Conservation (phyloP, 2,888 invertebrate genomes). For the Diloba caeruleocephala region DNA sequence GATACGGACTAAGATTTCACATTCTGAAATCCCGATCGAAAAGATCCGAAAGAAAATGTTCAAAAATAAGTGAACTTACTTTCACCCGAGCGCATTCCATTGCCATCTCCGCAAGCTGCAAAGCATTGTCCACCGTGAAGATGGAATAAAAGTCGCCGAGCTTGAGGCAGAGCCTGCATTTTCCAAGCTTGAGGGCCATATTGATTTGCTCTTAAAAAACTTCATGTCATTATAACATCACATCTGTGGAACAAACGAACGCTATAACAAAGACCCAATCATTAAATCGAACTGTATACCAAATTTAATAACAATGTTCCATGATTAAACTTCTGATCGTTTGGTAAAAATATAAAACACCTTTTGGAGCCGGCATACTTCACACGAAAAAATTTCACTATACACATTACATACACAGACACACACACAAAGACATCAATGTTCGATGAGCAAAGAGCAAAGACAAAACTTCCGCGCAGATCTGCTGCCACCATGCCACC, state of each 20-base stretch:
- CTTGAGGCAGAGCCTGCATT: constrained; percentile 88
- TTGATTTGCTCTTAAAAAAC: constrained; percentile 80
- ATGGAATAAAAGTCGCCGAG: constrained; percentile 88
- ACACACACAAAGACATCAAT: constrained; percentile 47
- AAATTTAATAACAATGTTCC: background rate
- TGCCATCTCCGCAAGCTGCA: constrained; percentile 86
- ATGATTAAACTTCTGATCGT: background rate
- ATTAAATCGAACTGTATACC: background rate
- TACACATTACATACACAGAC: background rate
- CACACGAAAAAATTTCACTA: constrained; percentile 34
- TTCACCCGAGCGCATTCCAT: constrained; percentile 86
- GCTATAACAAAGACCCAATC: constrained; percentile 2
- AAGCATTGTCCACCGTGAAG: constrained; percentile 83
- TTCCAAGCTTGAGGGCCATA: constrained; percentile 88
- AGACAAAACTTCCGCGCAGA: too few relatives aligned
- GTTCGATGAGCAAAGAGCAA: too few relatives aligned
- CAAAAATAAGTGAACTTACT: constrained; percentile 63
- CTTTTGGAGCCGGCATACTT: constrained; percentile 34
- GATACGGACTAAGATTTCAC: constrained; percentile 20
- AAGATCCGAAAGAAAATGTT: background rate
- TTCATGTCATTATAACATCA: constrained; percentile 76
- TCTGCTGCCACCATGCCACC: too few relatives aligned
- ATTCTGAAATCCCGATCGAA: constrained; percentile 10
- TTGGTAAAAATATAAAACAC: constrained; percentile 3
- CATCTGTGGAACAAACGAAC: constrained; percentile 54